Conservation (phyloP, 2,113 vertebrate species). For the Centropus bengalensis region DNA sequence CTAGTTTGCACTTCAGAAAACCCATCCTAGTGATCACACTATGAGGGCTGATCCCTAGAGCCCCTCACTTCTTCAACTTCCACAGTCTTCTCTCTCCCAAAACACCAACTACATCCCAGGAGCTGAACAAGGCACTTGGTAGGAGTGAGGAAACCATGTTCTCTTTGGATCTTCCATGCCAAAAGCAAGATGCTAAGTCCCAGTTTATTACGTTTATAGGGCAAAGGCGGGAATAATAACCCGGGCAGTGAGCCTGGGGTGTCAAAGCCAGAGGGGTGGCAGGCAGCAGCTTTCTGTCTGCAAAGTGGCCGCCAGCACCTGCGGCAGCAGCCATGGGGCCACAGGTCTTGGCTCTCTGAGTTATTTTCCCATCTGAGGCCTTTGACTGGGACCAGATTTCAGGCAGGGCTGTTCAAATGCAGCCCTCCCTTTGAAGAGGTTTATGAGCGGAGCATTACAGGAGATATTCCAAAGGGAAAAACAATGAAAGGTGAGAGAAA, state of each 20-base stretch:
- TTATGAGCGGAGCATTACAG: slow-evolving; percentile 67
- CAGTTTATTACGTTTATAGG: slow-evolving; percentile 48
- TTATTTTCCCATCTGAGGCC: slow-evolving; percentile 63
- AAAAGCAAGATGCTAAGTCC: slow-evolving; percentile 17
- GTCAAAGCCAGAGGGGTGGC: neutral
- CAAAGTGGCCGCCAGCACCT: slow-evolving; percentile 23
- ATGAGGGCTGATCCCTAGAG: neutral
- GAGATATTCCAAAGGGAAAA: slow-evolving; percentile 69
- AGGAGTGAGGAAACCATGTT: neutral
- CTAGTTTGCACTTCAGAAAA: neutral
- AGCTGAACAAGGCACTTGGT: fast-evolving
- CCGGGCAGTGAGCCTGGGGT: neutral
- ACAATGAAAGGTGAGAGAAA: slow-evolving; percentile 62
- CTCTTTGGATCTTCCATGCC: neutral
- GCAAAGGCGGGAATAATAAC: slow-evolving; percentile 34
- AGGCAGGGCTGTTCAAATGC: slow-evolving; percentile 37
- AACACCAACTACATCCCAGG: neutral
- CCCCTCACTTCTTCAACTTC: neutral
- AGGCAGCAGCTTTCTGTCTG: slow-evolving; percentile 1
- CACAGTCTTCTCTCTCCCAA: neutral
- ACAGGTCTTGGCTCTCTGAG: neutral
- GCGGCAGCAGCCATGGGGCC: slow-evolving; percentile 45
- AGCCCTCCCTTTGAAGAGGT: slow-evolving; percentile 33
- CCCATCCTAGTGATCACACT: neutral
- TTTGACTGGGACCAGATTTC: slow-evolving; percentile 67